Base-by-base conservation (phyloP, 2,888 invertebrate species). In the Tetanocera ferruginea region DNA sequence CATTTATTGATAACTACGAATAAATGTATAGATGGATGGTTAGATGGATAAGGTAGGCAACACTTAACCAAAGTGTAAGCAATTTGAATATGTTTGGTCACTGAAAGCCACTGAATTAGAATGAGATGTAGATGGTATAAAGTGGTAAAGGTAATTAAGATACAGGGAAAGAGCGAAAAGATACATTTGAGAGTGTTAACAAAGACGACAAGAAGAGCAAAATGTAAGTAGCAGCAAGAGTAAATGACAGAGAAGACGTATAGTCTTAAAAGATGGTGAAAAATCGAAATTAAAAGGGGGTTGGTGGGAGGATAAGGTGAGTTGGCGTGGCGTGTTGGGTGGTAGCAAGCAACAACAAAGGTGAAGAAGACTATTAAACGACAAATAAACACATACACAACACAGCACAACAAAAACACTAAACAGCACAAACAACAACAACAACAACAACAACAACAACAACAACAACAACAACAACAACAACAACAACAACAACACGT, bases 401-500 rank as follows among this genome's bases (percentile, higher is more conserved):
- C 23, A 60, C 25, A 60, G 14, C 43, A 73, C 31, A 37, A 74
- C 14, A 55, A 17, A 67, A 34, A 34, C 17, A 19, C 9, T n/a
- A 2, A 52, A 62, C 64, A 57, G n/a, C n/a, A 37, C 31, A 31
- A 57, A 25, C 57, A 57, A 57, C 23, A 57, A 37, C 31, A 55
- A 57, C 43, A 51, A 37, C 14, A 70, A 77, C 80, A 80, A 78
- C 78, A 75, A 49, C 57, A 37, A 49, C 49, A 37, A 25, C 17
- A 5, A 14, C 28, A 25, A 51, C 23, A 34, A 64, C 51, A 51
- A 49, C 43, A n/a, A n/a, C n/a, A n/a, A n/a, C 72, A 57, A 34
- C 37, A 25, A 57, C 43, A 76, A 77, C 80, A 80, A 78, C 78
- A 75, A 49, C 57, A 37, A 49, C 49, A 37, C 37, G 25, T 6